Evolutionary conservation across 1,140 invertebrate species (phyloP).

Genomic region (Pinna nobilis): DNA sequence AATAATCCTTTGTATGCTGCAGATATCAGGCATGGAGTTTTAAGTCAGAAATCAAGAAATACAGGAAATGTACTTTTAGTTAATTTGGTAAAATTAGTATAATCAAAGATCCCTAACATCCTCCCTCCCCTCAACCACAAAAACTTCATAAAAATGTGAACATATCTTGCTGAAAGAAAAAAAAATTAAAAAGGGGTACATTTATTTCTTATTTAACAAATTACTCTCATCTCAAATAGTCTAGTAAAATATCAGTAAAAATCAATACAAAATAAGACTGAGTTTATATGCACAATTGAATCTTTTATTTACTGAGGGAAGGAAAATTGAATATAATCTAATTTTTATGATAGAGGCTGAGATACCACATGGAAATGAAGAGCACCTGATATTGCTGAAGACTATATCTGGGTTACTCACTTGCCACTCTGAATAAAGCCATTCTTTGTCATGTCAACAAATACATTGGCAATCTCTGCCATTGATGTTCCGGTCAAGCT

Average conservation of each 20-base stretch:
- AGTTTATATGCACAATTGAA: neutral
- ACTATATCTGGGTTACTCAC: conserved; percentile 45
- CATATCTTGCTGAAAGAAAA: no score
- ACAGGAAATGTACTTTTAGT: neutral
- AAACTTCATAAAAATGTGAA: no score
- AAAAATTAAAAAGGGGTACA: no score
- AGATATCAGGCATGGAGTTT: neutral
- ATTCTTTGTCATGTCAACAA: conserved; percentile 64
- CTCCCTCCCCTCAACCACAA: no score
- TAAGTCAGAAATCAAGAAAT: neutral
- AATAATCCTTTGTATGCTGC: neutral
- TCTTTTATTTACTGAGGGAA: neutral
- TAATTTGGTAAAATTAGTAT: no score
- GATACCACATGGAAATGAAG: neutral
- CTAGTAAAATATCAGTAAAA: neutral
- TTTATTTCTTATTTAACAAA: no score
- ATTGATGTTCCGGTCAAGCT: conserved; percentile 53
- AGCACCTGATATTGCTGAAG: neutral
- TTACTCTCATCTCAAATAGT: no score
- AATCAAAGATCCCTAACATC: no score
- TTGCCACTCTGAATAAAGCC: conserved; percentile 60
- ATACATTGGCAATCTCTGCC: conserved; percentile 59
- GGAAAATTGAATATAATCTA: neutral
- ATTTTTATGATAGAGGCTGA: neutral
- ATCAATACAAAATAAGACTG: neutral